These are phyloP conservation scores for Mimumesa dahlbomi DNA, from an alignment of 2,888 invertebrate genomes.

Conservation along the genomic window DNA sequence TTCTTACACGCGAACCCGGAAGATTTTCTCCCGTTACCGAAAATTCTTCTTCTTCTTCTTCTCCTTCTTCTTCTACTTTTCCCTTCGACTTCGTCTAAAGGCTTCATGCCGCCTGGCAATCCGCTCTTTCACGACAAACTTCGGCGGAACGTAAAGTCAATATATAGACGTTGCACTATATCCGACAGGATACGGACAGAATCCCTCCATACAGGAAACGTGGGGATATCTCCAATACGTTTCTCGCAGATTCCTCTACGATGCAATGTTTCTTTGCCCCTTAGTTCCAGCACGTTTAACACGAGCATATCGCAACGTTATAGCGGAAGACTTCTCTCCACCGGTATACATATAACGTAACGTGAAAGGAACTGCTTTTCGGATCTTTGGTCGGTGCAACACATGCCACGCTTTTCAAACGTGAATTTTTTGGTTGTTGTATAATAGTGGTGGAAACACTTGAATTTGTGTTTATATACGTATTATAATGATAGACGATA, in stretches of 20 bases:
- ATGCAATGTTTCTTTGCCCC: conserved; percentile 39
- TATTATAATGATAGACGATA: no score
- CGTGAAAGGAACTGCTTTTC: conserved; percentile 7
- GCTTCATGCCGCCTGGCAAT: background rate
- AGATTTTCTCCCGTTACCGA: background rate
- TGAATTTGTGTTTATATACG: no score
- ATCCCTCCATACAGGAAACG: conserved; percentile 30
- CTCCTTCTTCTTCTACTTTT: background rate
- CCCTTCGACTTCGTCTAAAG: background rate
- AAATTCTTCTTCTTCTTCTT: conserved; percentile 17
- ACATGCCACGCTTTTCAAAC: background rate
- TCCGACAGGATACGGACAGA: conserved; percentile 40
- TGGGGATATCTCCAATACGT: conserved; percentile 30
- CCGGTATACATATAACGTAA: conserved; percentile 17
- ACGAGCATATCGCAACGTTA: conserved; percentile 38
- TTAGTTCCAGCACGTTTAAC: conserved; percentile 52
- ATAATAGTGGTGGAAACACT: no score
- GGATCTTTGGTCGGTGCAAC: background rate
- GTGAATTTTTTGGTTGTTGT: no score
- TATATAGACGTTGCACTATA: conserved; percentile 16
- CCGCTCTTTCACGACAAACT: conserved; percentile 12
- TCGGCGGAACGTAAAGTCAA: conserved; percentile 36
- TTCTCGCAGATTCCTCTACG: conserved; percentile 15
- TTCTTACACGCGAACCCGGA: conserved; percentile 5
- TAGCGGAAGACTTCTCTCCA: conserved; percentile 22